Evolutionary conservation across 2,113 vertebrate species (phyloP).

Genomic region (Odontophorus gujanensis): DNA sequence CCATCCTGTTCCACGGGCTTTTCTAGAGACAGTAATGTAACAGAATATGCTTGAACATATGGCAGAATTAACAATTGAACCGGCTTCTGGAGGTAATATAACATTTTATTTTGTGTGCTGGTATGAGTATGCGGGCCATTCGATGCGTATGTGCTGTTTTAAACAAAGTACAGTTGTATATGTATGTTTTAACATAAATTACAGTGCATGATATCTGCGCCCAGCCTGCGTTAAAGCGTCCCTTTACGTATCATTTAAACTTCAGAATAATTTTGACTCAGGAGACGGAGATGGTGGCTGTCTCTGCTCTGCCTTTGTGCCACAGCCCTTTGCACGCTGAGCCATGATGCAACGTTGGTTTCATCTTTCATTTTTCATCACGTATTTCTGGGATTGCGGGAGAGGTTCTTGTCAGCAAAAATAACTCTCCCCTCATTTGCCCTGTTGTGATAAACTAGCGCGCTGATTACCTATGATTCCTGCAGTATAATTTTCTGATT

Average conservation of each 20-base stretch:
- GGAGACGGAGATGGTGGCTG: accelerated
- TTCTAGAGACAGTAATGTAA: slow-evolving; percentile 23
- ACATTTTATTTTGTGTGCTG: slow-evolving; percentile 5
- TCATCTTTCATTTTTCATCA: neutral
- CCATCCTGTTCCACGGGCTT: neutral
- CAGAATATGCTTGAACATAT: slow-evolving; percentile 52
- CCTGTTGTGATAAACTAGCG: slow-evolving; percentile 34
- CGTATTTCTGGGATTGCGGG: neutral
- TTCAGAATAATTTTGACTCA: neutral
- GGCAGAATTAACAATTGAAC: slow-evolving; percentile 57
- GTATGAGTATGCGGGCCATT: neutral
- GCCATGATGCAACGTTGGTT: neutral
- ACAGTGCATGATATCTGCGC: neutral
- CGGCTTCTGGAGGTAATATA: neutral
- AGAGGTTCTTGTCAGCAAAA: slow-evolving; percentile 33
- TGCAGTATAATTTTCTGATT: slow-evolving; percentile 41
- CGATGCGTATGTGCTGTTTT: neutral
- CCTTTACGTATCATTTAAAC: neutral
- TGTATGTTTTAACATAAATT: neutral
- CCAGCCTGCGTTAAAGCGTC: neutral
- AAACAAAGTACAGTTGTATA: neutral
- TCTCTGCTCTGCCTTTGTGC: neutral
- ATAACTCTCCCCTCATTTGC: slow-evolving; percentile 1
- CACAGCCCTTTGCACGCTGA: neutral
- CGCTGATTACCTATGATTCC: slow-evolving; percentile 62